phyloP scores from a whole-genome alignment of 2,888 invertebrate species.

The Patella pellucida region DNA sequence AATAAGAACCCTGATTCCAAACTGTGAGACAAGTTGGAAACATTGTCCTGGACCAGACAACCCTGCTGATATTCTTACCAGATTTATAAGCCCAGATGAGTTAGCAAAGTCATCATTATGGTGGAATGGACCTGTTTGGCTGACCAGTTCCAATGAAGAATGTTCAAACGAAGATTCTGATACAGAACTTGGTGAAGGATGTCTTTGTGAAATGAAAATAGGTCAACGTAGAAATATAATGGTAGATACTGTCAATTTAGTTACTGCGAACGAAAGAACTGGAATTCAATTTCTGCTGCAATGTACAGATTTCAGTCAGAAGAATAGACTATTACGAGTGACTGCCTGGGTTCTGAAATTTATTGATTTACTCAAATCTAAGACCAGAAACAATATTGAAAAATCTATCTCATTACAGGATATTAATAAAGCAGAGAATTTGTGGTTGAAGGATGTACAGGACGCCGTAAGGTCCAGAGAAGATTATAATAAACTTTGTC shows the following conservation, averaged over 20 bases:
- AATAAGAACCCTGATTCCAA: background rate
- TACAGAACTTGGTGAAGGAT: background rate
- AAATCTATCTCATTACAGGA: background rate
- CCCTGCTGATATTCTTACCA: background rate
- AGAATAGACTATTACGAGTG: slow-evolving; percentile 1
- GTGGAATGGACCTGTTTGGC: background rate
- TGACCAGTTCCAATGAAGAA: background rate
- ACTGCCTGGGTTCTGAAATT: slow-evolving; percentile 1
- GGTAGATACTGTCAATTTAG: background rate
- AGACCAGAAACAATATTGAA: background rate
- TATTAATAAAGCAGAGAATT: background rate
- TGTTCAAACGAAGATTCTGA: background rate
- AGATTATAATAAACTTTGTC: background rate
- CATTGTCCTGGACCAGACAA: background rate
- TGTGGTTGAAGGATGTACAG: background rate
- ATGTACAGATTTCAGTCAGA: background rate
- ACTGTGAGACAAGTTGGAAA: background rate
- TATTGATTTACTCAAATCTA: background rate
- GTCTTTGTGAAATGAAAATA: background rate
- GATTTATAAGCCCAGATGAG: background rate
- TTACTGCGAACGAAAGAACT: background rate
- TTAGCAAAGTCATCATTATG: background rate
- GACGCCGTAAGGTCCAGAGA: background rate
- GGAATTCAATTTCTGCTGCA: background rate
- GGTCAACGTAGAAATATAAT: background rate